Conservation (phyloP, 2,888 invertebrate genomes). For the Epirrhoe tristata region DNA sequence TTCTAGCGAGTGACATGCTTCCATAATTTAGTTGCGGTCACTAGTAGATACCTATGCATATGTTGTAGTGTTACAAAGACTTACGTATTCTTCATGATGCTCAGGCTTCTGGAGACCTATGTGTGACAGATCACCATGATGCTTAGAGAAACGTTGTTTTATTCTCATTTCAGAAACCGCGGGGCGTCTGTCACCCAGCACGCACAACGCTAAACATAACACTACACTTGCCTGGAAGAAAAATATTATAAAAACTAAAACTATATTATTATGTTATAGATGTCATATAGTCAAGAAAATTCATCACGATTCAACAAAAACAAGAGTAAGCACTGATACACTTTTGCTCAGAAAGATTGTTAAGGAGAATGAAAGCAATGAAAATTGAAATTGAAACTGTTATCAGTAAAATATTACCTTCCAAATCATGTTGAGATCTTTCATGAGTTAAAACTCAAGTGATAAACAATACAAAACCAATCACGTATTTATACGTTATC, state of each 20-base stretch:
- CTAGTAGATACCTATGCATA: too few relatives aligned
- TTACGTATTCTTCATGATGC: constrained; percentile 78
- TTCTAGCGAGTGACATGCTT: too few relatives aligned
- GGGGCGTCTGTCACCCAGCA: constrained; percentile 56
- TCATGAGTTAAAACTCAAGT: constrained; percentile 56
- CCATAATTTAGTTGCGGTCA: too few relatives aligned
- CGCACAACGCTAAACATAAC: constrained; percentile 60
- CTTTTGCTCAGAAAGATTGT: neutral
- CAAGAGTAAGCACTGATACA: neutral
- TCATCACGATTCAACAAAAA: neutral
- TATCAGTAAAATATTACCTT: constrained; percentile 59
- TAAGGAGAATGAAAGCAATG: neutral
- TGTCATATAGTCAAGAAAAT: too few relatives aligned
- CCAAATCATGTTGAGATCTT: constrained; percentile 67
- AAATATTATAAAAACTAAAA: neutral
- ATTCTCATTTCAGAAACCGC: constrained; percentile 67
- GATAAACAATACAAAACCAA: constrained; percentile 52
- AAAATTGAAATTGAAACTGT: constrained; percentile 9
- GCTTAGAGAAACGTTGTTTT: constrained; percentile 48
- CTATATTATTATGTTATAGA: too few relatives aligned
- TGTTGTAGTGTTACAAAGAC: constrained; percentile 35
- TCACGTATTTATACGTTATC: constrained; percentile 63
- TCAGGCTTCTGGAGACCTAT: constrained; percentile 62
- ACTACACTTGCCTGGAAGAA: constrained; percentile 58
- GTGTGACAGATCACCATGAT: constrained; percentile 63